Evolutionary conservation across 1,140 invertebrate species (phyloP).

Genomic region (Tenebrio molitor): DNA sequence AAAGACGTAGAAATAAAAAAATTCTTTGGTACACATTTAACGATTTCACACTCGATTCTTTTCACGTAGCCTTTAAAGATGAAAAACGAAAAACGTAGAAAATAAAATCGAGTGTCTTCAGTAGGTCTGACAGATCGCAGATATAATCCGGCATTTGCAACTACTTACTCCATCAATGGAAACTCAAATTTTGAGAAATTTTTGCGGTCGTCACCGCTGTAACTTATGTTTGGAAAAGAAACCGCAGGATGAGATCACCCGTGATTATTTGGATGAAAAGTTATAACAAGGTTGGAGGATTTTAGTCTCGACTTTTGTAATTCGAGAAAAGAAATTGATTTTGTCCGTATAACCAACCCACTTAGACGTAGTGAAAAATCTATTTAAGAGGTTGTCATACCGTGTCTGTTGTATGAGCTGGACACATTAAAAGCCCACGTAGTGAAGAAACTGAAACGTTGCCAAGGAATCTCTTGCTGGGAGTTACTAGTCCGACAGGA

Average conservation of each 20-base stretch:
- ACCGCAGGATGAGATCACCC: too few relatives aligned
- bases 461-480: slow-evolving; percentile 45
- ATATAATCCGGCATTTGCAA: too few relatives aligned
- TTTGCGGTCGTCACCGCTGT: too few relatives aligned
- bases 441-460: slow-evolving; percentile 42
- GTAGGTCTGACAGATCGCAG: neutral
- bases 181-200: neutral
- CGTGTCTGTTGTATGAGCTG: slow-evolving; percentile 24
- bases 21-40: too few relatives aligned
- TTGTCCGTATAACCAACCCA: slow-evolving; percentile 4
- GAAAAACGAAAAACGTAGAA: neutral
- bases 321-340: slow-evolving; percentile 1
- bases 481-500: slow-evolving; percentile 40
- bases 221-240: too few relatives aligned
- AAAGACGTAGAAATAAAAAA: too few relatives aligned
- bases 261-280: too few relatives aligned
- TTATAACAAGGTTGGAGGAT: too few relatives aligned
- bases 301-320: neutral
- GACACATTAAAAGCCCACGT: slow-evolving; percentile 46
- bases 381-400: slow-evolving; percentile 27
- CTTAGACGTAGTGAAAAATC: slow-evolving; percentile 30
- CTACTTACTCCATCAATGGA: too few relatives aligned
- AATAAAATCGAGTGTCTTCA: neutral
- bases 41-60: too few relatives aligned
- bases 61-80: too few relatives aligned